phyloP scores from a whole-genome alignment of 2,113 vertebrate genomes.

The Peromyscus leucopus region DNA sequence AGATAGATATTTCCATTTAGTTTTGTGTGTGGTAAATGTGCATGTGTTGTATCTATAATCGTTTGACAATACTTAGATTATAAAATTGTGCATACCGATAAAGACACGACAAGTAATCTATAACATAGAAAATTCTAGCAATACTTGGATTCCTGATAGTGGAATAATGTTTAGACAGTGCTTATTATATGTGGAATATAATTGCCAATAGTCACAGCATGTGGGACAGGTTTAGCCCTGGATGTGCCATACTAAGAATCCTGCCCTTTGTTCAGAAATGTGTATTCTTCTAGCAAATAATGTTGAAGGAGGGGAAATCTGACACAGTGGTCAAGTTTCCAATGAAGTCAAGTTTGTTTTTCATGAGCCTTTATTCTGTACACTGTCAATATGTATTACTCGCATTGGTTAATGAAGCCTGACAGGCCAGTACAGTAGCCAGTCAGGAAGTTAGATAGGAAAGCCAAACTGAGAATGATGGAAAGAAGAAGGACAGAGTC shows the following conservation, averaged over 20 bases:
- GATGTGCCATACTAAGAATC: not conserved
- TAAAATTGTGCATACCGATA: not conserved
- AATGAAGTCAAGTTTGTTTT: not conserved
- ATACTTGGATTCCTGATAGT: not conserved
- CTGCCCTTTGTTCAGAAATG: not conserved
- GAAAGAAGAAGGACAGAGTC: too few relatives aligned
- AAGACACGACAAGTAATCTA: not conserved
- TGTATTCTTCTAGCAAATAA: not conserved
- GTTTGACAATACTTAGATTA: not conserved
- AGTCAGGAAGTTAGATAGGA: too few relatives aligned
- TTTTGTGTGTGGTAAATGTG: too few relatives aligned
- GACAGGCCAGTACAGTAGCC: too few relatives aligned
- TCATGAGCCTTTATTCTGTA: not conserved
- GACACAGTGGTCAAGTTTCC: not conserved
- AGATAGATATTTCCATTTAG: not conserved
- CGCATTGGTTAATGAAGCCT: too few relatives aligned
- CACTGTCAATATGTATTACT: not conserved
- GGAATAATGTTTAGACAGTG: not conserved
- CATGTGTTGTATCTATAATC: not conserved
- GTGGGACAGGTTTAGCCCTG: not conserved
- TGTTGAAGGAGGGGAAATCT: not conserved
- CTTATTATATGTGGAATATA: not conserved
- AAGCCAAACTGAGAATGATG: too few relatives aligned
- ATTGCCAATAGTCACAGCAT: not conserved
- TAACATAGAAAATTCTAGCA: not conserved